A percentile compares a stretch with the other conserved stretches of the same genome.
phyloP scores from a whole-genome alignment of 1,140 invertebrate genomes.

The Nymphalis io region DNA sequence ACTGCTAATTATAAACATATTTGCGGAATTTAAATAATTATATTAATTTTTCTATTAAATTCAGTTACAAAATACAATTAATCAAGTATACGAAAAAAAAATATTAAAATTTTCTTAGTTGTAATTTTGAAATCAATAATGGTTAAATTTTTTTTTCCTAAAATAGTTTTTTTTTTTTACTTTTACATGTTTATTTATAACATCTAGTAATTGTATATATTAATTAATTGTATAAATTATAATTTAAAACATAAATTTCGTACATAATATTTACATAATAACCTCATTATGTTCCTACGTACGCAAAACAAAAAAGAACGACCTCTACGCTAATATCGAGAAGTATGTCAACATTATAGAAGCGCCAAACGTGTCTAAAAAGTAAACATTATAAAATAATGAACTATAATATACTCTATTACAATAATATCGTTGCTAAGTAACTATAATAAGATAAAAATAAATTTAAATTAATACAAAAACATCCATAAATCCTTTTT shows the following conservation, averaged over 20 bases:
- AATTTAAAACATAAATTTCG: background rate
- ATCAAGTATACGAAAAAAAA: background rate
- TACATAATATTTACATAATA: constrained; percentile 30
- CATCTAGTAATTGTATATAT: background rate
- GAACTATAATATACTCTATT: background rate
- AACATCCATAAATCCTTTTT: constrained; percentile 18
- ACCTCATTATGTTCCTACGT: constrained; percentile 25
- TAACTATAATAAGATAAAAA: background rate
- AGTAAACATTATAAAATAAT: constrained; percentile 6
- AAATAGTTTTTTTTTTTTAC: background rate
- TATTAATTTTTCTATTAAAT: no score
- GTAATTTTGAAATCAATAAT: no score
- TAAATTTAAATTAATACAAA: background rate
- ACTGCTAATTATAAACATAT: no score
- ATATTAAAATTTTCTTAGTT: no score
- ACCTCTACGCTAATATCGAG: constrained; percentile 9
- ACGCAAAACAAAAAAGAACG: constrained; percentile 14
- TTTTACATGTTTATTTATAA: background rate
- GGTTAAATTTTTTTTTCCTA: background rate
- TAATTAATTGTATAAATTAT: no score
- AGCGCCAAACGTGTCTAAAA: constrained; percentile 5
- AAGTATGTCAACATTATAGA: constrained; percentile 17
- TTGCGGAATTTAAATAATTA: no score
- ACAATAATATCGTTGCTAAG: background rate
- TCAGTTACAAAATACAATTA: no score